These are phyloP conservation scores for Mesitornis unicolor DNA, from an alignment of 2,113 vertebrate genomes.

Conservation along the genomic window DNA sequence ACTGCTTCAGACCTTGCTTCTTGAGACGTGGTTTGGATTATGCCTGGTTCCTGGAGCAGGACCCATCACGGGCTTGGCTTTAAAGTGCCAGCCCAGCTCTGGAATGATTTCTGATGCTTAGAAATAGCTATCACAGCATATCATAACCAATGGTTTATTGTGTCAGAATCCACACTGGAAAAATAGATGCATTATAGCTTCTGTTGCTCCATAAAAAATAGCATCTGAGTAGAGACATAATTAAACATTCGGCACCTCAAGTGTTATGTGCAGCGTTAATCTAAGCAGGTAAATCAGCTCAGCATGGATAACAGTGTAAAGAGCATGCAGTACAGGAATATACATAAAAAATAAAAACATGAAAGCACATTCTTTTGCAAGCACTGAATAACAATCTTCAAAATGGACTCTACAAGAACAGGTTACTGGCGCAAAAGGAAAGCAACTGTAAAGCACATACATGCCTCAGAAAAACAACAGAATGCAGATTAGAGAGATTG, in stretches of 20 bases:
- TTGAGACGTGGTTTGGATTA: neutral
- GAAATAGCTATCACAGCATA: neutral
- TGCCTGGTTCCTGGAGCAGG: neutral
- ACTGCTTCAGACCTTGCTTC: neutral
- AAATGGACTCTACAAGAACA: conserved; percentile 6
- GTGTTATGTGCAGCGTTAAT: neutral
- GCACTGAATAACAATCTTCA: neutral
- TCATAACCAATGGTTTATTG: neutral
- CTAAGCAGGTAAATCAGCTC: neutral
- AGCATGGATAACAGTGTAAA: neutral
- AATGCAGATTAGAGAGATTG: neutral
- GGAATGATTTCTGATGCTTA: neutral
- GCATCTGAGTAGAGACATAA: neutral
- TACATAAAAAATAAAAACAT: neutral
- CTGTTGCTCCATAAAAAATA: neutral
- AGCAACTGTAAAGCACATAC: neutral
- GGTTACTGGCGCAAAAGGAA: neutral
- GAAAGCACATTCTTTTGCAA: neutral
- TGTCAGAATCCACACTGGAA: neutral
- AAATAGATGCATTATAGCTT: neutral
- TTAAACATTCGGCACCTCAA: conserved; percentile 1
- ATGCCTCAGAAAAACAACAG: neutral
- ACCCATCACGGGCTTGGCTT: neutral
- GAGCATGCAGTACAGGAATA: neutral
- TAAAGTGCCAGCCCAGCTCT: neutral